Evolutionary conservation across 2,113 vertebrate species (phyloP).

Genomic region (Myrmecophaga tridactyla): DNA sequence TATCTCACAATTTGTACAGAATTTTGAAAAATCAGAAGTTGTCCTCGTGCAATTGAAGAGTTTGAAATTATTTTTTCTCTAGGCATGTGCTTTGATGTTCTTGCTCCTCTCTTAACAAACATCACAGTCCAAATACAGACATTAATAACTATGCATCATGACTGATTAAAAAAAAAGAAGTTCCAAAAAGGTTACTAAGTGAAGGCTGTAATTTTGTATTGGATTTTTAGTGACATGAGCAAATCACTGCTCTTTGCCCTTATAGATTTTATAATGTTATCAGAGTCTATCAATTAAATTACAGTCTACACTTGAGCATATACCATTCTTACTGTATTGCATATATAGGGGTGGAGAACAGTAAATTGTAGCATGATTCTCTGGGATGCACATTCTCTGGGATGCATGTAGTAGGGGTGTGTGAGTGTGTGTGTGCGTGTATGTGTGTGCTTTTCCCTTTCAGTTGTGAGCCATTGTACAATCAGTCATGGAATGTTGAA

Average conservation of each 20-base stretch:
- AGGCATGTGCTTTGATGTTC: not conserved
- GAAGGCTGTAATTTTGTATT: slow-evolving; percentile 71
- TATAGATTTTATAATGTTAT: slow-evolving; percentile 73
- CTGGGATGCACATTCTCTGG: not conserved
- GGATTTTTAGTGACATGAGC: slow-evolving; percentile 62
- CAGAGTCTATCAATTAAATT: slow-evolving; percentile 69
- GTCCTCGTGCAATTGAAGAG: not conserved
- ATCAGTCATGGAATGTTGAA: slow-evolving; percentile 27
- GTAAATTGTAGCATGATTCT: not conserved
- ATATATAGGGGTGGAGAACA: not conserved
- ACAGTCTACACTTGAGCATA: slow-evolving; percentile 32
- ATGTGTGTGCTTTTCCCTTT: not conserved
- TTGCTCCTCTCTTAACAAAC: slow-evolving; percentile 8
- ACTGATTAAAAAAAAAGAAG: slow-evolving; percentile 37
- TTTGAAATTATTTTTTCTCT: not conserved
- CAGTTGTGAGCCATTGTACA: not conserved
- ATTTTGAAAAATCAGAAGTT: slow-evolving; percentile 30
- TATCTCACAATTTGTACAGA: not conserved
- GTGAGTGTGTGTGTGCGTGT: not conserved
- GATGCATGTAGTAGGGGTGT: not conserved
- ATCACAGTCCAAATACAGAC: slow-evolving; percentile 4
- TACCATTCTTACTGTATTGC: not conserved
- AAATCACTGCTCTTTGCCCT: slow-evolving; percentile 70
- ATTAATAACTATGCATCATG: slow-evolving; percentile 50
- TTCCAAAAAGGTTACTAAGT: slow-evolving; percentile 54